phyloP scores from a whole-genome alignment of 2,888 invertebrate genomes.

The Cataglyphis cursor region DNA sequence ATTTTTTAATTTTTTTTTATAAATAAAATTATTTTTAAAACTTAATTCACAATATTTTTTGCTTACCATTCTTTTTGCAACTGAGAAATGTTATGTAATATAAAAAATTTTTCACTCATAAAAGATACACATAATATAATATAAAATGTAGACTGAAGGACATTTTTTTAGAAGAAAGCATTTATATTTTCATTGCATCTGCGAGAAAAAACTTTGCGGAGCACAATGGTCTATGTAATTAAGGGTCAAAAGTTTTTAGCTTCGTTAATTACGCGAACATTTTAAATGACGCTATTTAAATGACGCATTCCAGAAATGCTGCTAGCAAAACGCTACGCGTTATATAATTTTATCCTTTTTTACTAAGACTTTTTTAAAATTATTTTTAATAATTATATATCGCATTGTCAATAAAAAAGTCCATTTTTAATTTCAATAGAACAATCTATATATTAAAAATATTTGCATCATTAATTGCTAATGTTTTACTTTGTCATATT shows the following conservation, averaged over 20 bases:
- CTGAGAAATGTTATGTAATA: background rate
- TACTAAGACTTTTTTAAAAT: conserved; percentile 55
- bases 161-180: conserved; percentile 57
- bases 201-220: conserved; percentile 59
- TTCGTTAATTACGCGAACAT: conserved; percentile 75
- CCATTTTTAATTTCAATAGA: no score
- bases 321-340: conserved; percentile 68
- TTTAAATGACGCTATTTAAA: conserved; percentile 76
- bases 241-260: conserved; percentile 74
- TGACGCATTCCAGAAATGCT: conserved; percentile 71
- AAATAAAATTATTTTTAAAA: background rate
- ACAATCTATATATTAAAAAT: background rate
- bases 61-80: background rate
- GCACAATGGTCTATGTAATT: conserved; percentile 75
- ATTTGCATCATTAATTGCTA: background rate
- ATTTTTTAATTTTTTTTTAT: conserved; percentile 6
- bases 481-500: background rate
- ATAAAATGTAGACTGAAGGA: conserved; percentile 58
- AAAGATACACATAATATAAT: conserved; percentile 26
- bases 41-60: background rate
- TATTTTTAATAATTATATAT: conserved; percentile 20
- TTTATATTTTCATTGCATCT: conserved; percentile 61
- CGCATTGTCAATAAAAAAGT: background rate
- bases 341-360: conserved; percentile 67
- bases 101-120: conserved; percentile 3